Conservation (phyloP, 2,797 vertebrate genomes). For the Anguilla pacifica region DNA sequence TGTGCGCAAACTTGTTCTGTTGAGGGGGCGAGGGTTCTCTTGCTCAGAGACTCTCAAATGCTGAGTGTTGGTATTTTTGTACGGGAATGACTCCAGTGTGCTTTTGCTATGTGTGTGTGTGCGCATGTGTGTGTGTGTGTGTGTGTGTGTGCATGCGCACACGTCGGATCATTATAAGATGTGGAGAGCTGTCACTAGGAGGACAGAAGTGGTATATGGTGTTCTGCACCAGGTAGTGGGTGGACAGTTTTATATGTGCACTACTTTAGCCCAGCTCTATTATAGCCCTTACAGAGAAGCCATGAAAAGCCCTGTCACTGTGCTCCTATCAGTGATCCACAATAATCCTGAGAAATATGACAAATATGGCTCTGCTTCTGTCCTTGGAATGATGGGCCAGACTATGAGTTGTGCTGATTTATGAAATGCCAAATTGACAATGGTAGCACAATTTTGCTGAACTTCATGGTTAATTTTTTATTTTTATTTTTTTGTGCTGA, state of each 20-base stretch:
- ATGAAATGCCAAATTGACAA: background rate
- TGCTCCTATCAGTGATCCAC: slow-evolving; percentile 5
- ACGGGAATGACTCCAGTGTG: background rate
- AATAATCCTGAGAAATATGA: background rate
- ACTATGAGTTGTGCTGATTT: too few relatives aligned
- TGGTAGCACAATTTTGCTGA: background rate
- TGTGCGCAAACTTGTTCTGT: background rate
- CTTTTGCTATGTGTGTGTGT: slow-evolving; percentile 1
- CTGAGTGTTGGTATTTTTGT: slow-evolving; percentile 11
- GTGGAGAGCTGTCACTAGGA: slow-evolving; percentile 2
- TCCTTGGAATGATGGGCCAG: background rate
- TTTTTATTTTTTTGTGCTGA: background rate
- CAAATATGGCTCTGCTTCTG: background rate
- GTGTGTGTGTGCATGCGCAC: background rate
- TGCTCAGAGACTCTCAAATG: background rate
- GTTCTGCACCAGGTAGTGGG: slow-evolving; percentile 25
- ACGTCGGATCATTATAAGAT: slow-evolving; percentile 10
- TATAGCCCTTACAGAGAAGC: slow-evolving; percentile 15
- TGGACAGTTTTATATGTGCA: slow-evolving; percentile 18
- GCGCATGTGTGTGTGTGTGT: background rate
- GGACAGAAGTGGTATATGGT: background rate
- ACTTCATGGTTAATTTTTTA: background rate
- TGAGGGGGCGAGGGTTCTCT: background rate
- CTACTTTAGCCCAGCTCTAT: background rate
- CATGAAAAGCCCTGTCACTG: background rate